Percentiles rank a stretch among this genome's conserved stretches.
These are phyloP conservation scores for Garrulus glandarius DNA, from an alignment of 2,797 vertebrate species.

Conservation along the genomic window DNA sequence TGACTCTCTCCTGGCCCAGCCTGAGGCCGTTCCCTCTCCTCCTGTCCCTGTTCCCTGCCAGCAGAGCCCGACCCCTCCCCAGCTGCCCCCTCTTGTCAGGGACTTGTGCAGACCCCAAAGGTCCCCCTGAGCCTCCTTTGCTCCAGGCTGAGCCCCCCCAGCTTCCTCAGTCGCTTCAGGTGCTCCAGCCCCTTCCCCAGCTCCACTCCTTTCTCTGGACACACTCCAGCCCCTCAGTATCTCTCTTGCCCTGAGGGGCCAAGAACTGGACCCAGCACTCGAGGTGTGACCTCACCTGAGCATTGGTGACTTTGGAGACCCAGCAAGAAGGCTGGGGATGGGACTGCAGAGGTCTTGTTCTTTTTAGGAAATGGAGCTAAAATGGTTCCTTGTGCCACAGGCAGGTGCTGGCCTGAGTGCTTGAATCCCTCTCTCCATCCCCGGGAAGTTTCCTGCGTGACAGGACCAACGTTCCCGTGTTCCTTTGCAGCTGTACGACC, in stretches of 20 bases:
- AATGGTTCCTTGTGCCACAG: background rate
- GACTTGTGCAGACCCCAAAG: background rate
- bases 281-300: background rate
- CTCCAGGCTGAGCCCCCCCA: background rate
- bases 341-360: background rate
- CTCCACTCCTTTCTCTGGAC: background rate
- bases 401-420: background rate
- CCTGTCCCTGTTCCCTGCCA: background rate
- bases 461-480: background rate
- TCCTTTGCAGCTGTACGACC: slow-evolving; percentile 88
- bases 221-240: rapidly evolving
- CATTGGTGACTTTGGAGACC: background rate
- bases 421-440: background rate
- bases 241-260: background rate
- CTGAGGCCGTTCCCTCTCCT: rapidly evolving
- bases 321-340: background rate
- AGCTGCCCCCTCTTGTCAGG: background rate
- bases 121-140: background rate
- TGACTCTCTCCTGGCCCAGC: rapidly evolving
- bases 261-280: background rate
- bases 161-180: background rate
- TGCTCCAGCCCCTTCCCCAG: background rate
- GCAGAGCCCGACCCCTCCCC: rapidly evolving
- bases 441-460: rapidly evolving
- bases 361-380: background rate